Evolutionary conservation across 2,888 invertebrate species (phyloP).

Genomic region (Exephanes ischioxanthus): DNA sequence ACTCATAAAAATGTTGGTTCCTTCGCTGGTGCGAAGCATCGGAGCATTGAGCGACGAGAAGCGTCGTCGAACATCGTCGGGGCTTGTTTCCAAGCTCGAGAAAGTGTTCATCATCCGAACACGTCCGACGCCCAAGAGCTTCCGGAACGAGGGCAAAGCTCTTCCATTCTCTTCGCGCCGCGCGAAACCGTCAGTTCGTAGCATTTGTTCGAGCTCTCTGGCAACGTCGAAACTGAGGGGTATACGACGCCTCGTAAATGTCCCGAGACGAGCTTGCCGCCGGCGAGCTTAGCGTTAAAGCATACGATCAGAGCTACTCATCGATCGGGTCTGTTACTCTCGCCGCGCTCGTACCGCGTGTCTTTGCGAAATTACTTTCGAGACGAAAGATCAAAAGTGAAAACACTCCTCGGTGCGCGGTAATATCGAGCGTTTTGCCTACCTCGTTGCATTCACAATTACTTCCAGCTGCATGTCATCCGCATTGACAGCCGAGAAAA

Average conservation of each 20-base stretch:
- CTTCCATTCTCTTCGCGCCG: slow-evolving; percentile 22
- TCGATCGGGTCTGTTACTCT: slow-evolving; percentile 33
- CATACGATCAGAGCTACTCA: slow-evolving; percentile 53
- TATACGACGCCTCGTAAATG: slow-evolving; percentile 49
- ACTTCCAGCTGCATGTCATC: slow-evolving; percentile 12
- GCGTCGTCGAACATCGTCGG: background rate
- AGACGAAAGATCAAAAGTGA: slow-evolving; percentile 57
- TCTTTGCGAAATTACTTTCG: slow-evolving; percentile 57
- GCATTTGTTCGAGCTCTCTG: slow-evolving; percentile 20
- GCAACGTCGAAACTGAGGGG: slow-evolving; percentile 4
- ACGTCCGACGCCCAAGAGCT: background rate
- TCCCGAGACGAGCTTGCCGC: slow-evolving; percentile 1
- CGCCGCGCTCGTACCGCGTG: slow-evolving; percentile 6
- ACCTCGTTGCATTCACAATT: slow-evolving; percentile 7
- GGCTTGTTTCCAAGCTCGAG: background rate
- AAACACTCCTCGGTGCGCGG: background rate
- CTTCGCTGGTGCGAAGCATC: background rate
- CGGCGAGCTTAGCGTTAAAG: slow-evolving; percentile 20
- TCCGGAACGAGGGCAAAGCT: slow-evolving; percentile 41
- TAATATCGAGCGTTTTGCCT: background rate
- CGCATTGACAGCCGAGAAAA: background rate
- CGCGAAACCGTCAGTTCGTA: slow-evolving; percentile 13
- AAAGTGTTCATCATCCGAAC: background rate
- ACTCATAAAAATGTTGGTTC: background rate
- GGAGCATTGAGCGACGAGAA: background rate